phyloP scores from a whole-genome alignment of 2,888 invertebrate genomes.

The Linyphia triangularis region DNA sequence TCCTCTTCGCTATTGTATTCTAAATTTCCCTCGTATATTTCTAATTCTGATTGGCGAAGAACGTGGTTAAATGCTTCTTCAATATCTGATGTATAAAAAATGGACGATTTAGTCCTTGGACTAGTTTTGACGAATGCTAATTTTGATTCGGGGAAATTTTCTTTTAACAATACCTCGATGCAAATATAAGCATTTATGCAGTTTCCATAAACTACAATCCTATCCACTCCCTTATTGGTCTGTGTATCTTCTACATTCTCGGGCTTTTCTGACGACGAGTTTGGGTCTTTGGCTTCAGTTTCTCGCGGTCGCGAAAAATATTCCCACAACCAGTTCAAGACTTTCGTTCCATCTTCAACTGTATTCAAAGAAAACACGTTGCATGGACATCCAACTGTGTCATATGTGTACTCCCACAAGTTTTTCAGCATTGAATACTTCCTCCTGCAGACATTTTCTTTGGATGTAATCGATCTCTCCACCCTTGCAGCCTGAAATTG shows the following conservation, averaged over 20 bases:
- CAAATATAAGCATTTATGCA: constrained; percentile 38
- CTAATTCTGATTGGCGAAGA: neutral
- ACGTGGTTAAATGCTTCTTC: constrained; percentile 2
- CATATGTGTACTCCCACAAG: constrained; percentile 1
- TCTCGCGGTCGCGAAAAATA: neutral
- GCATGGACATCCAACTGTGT: neutral
- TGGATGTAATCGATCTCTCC: neutral
- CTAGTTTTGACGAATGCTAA: constrained; percentile 20
- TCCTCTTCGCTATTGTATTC: constrained; percentile 20
- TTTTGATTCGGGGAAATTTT: constrained; percentile 41
- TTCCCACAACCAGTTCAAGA: constrained; percentile 47
- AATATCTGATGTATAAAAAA: neutral
- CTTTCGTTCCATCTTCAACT: constrained; percentile 15
- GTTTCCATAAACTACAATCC: constrained; percentile 56
- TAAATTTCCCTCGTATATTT: constrained; percentile 9
- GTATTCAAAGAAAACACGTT: constrained; percentile 54
- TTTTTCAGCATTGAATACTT: constrained; percentile 37
- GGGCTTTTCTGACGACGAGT: neutral
- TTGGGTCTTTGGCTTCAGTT: constrained; percentile 2
- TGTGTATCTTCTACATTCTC: constrained; percentile 9
- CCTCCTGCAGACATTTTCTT: neutral
- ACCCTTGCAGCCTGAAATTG: constrained; percentile 35
- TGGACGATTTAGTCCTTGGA: neutral
- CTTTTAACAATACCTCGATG: constrained; percentile 5
- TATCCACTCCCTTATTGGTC: constrained; percentile 3